These are phyloP conservation scores for Sparidentex hasta DNA, from an alignment of 2,797 vertebrate species.

Conservation along the genomic window DNA sequence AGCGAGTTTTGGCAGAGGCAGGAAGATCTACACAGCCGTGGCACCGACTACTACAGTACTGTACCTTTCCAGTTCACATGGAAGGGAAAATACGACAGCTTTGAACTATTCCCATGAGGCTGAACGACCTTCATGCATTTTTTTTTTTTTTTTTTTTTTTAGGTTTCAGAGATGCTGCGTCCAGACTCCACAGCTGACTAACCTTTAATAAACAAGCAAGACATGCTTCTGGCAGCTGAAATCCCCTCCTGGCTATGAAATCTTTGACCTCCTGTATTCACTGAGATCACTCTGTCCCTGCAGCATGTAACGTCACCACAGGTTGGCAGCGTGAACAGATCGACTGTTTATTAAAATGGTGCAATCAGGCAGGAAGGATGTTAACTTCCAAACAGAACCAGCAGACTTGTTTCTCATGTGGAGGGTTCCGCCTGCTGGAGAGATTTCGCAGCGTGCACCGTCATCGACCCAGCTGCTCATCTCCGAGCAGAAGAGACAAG, in stretches of 20 bases:
- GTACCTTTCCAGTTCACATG: slow-evolving; percentile 22
- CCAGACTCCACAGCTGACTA: slow-evolving; percentile 33
- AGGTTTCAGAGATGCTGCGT: slow-evolving; percentile 20
- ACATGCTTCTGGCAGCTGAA: slow-evolving; percentile 40
- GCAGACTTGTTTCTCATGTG: slow-evolving; percentile 25
- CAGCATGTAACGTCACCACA: not conserved
- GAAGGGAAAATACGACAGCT: slow-evolving; percentile 29
- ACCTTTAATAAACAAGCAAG: slow-evolving; percentile 47
- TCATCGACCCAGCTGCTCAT: slow-evolving; percentile 29
- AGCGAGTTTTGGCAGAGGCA: slow-evolving; percentile 32
- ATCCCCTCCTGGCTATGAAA: slow-evolving; percentile 21
- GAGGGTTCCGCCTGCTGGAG: slow-evolving; percentile 75
- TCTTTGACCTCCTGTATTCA: not conserved
- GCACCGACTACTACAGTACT: not conserved
- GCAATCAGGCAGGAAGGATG: not conserved
- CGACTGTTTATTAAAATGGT: slow-evolving; percentile 2
- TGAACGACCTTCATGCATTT: slow-evolving; percentile 20
- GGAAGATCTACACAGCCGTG: slow-evolving; percentile 3
- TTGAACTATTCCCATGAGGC: not conserved
- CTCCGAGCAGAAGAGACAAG: slow-evolving; percentile 66
- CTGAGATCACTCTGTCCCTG: not conserved
- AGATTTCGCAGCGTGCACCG: slow-evolving; percentile 16
- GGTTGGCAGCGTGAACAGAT: not conserved
- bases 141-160: slow-evolving; percentile 13
- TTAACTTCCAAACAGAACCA: not conserved